Evolutionary conservation across 2,797 vertebrate genomes (phyloP).

Genomic region (Karalla daura): DNA sequence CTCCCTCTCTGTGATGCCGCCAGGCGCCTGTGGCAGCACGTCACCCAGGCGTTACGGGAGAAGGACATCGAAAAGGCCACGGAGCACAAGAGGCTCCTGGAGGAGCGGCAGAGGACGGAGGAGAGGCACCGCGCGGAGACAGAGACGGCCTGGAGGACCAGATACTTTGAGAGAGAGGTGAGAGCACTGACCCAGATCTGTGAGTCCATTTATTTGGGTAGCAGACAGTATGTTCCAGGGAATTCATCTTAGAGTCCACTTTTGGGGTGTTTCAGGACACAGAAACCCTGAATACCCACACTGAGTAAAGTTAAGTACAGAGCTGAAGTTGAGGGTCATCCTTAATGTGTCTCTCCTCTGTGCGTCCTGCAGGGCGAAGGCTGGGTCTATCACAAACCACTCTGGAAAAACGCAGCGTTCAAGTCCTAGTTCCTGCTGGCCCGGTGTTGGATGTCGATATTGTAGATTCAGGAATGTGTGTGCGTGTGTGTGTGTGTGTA

Average conservation of each 20-base stretch:
- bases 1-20: no score
- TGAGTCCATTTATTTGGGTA: no score
- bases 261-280: no score
- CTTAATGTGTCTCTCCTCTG: slow-evolving; percentile 12
- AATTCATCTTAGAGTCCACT: no score
- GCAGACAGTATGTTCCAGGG: no score
- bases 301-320: no score
- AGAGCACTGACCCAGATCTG: no score
- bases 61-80: slow-evolving; percentile 96
- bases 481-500: slow-evolving; percentile 9
- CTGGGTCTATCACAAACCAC: slow-evolving; percentile 94
- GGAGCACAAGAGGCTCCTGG: slow-evolving; percentile 93
- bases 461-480: slow-evolving; percentile 46
- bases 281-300: no score
- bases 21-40: slow-evolving; percentile 94
- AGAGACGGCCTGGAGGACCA: slow-evolving; percentile 91
- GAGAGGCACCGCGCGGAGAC: slow-evolving; percentile 92
- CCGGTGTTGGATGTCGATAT: slow-evolving; percentile 44
- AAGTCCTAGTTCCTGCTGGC: slow-evolving; percentile 69
- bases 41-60: slow-evolving; percentile 91
- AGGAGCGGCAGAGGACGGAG: slow-evolving; percentile 93
- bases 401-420: slow-evolving; percentile 87
- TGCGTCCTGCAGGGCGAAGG: slow-evolving; percentile 88
- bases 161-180: slow-evolving; percentile 94
- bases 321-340: no score